Evolutionary conservation across 1,140 invertebrate species (phyloP), one percentile per base, ranked within the genome.

Genomic region (Ceratina japonica): DNA sequence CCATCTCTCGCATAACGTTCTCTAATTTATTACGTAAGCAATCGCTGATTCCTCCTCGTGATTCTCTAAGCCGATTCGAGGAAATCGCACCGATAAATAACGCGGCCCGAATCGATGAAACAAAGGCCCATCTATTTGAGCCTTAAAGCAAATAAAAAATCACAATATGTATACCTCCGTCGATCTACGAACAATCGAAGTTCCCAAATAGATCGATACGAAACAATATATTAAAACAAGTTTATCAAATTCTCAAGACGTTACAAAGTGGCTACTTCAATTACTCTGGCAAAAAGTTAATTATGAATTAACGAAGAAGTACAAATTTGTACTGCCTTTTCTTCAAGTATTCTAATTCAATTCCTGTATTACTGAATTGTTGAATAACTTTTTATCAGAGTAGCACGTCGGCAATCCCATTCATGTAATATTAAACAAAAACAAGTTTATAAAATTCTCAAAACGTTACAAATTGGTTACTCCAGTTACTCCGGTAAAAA

Each of bases 11-110:
- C 68, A 68, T 71, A 62, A 64, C 62, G 59, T 59, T 69, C 74
- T 80, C 74, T 81, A 86, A 86, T 86, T 86, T 85, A 85, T 85
- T 82, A 69, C 72, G 61, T 79, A 86, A 86, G 79, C 81, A 85
- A 81, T 79, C 27, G 13, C 31, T 37, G 37, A 37, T 37, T 37
- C 15, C 12, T 54, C 66, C 75, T 65, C 75, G 79, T 75, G 58
- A 65, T 63, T 73, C 64, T 56, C 31, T 68, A 69, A 65, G 37
- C 15, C 59, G 54, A 75, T 83, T 80, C 72, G 27, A 64, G 18
- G 74, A 65, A 71, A 68, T 62, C 18, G 31, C 15, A 37, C 7
- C 31, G 37, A 74, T 52, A 65, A 16, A 56, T 69, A 54, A 54
- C 52, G 24, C n/a, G 13, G 66, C 51, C 18, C 15, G 54, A 58